Evolutionary conservation across 1,140 invertebrate species (phyloP), one percentile per base, ranked within the genome.

Genomic region (Globodera rostochiensis): DNA sequence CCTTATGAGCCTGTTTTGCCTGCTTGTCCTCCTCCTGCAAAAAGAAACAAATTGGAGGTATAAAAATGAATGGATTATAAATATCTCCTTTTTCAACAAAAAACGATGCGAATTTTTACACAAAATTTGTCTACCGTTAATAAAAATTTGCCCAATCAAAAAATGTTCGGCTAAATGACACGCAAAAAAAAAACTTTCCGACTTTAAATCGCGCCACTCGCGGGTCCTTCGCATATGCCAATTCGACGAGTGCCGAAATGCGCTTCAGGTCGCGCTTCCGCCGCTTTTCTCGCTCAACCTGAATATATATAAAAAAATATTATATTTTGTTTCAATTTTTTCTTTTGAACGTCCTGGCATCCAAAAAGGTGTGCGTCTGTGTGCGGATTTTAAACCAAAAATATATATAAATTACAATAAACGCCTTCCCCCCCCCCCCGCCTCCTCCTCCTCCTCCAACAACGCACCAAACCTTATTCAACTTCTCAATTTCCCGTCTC

Each of bases 401-500:
- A 36, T 36, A 36, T 36, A 36, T 36, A 25, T 1, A 36, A 36
- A 36, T 36, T 36, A 8, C 70, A 71, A 1, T 8, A 13, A 71
- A 45, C 4, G 0, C 1, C 50, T 6, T 53, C 50, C 6, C 50
- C 50, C 57, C 57, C 9, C 15, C 57, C 3, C 57, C 57, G 9
- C 13, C 57, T 5, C 19, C 19, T 1, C 11, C 50, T 11, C 50
- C 50, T 50, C 50, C 50, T 3, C 98, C 96, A 36, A 36, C 25
- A 36, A 36, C 25, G 25, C 36, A 36, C 19, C 94, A 94, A 15
- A 92, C 93, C 92, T 96, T 97, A 88, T 98, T 99, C 89, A 97
- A 95, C 91, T 97, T 98, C 88, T 99, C 97, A 87, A 98, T 98
- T 94, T 95, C 98, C 80, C 95, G 93, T 46, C 97, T 92, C 91